Conservation (phyloP, 92 coral and sea anemone species). For the Parazoanthus darwini region DNA sequence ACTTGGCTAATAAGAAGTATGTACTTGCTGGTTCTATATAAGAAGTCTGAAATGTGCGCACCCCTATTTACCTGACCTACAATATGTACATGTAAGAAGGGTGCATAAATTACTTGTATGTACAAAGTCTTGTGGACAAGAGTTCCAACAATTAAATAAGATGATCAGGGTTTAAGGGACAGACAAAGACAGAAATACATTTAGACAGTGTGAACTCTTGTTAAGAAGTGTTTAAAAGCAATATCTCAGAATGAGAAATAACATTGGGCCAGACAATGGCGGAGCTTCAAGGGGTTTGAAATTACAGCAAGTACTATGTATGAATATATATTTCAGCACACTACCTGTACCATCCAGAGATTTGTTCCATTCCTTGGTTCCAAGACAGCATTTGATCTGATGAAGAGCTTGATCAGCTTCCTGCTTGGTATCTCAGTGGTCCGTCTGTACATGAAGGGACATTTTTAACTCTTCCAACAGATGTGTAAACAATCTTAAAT, state of each 20-base stretch:
- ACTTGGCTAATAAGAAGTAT: no score
- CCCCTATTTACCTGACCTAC: no score
- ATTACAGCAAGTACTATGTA: no score
- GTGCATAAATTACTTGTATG: no score
- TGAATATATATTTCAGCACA: background rate
- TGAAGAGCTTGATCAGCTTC: conserved; percentile 54
- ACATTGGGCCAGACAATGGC: no score
- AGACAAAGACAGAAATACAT: background rate
- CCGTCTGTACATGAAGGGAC: conserved; percentile 40
- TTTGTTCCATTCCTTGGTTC: conserved; percentile 36
- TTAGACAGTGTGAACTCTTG: background rate
- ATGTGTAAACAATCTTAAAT: background rate
- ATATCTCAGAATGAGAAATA: background rate
- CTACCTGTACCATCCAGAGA: conserved; percentile 69
- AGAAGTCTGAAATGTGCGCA: no score
- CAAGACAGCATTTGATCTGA: conserved; percentile 56
- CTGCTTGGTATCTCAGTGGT: conserved; percentile 48
- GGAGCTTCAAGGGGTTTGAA: no score
- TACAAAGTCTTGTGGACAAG: no score
- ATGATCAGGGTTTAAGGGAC: no score
- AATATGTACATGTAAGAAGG: no score
- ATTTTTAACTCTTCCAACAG: background rate
- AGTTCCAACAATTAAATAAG: no score
- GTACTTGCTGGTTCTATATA: no score
- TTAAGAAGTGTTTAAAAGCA: background rate